phyloP scores from a whole-genome alignment of 1,140 invertebrate species.

The Tetraneura akinire region DNA sequence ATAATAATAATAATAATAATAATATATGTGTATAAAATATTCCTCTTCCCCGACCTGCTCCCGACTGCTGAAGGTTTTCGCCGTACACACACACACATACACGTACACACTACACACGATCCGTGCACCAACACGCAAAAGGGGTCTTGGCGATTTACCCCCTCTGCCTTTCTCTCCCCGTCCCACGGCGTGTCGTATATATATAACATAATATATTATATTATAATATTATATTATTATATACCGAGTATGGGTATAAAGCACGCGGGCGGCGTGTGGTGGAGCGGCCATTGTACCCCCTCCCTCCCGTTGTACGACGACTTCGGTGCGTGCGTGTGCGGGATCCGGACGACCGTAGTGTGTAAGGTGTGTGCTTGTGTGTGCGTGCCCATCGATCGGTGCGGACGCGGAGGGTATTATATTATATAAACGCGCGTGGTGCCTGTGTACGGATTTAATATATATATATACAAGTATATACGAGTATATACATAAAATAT shows the following conservation, averaged over 20 bases:
- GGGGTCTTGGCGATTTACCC: conserved; percentile 25
- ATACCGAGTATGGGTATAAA: neutral
- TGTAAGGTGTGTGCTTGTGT: neutral
- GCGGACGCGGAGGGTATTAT: conserved; percentile 3
- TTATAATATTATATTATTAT: no score
- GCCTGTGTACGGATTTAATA: no score
- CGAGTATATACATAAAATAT: no score
- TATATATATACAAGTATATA: no score
- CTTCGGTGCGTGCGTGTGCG: neutral
- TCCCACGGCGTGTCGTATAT: no score
- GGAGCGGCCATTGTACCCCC: neutral
- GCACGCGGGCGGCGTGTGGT: neutral
- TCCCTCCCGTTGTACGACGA: neutral
- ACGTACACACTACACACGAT: neutral
- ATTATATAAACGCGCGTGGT: neutral
- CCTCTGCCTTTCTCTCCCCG: neutral
- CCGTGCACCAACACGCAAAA: neutral
- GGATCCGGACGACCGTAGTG: neutral
- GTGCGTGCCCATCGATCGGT: conserved; percentile 11
- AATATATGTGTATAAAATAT: neutral
- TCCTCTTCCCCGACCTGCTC: neutral
- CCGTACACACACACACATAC: neutral
- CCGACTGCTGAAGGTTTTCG: neutral
- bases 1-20: no score
- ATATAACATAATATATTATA: no score